Conservation (phyloP, 1,140 invertebrate species). For the Thalassaphorura encarpata region DNA sequence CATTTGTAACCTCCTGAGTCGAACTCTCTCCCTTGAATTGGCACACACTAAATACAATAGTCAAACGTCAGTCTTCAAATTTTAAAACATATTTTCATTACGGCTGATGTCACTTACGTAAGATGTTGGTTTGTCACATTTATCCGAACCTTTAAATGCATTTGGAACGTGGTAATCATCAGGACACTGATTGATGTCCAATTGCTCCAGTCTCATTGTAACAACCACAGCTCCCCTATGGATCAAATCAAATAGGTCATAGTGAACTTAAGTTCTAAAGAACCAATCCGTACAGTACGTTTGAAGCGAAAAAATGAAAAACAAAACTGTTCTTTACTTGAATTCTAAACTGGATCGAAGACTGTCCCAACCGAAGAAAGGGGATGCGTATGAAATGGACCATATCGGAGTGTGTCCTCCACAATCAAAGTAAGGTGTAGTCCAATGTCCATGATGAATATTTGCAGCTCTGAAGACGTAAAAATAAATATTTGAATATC, state of each 20-base stretch:
- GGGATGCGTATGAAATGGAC: slow-evolving; percentile 87
- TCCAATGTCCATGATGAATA: slow-evolving; percentile 84
- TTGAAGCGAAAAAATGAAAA: slow-evolving; percentile 5
- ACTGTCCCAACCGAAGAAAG: slow-evolving; percentile 95
- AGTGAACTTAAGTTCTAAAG: slow-evolving; percentile 1
- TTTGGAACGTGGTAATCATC: slow-evolving; percentile 78
- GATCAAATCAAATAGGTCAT: slow-evolving; percentile 30
- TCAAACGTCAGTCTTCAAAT: background rate
- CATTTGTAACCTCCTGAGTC: slow-evolving; percentile 95
- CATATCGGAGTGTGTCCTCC: slow-evolving; percentile 80
- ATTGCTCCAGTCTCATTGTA: slow-evolving; percentile 74
- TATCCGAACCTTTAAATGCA: slow-evolving; percentile 89
- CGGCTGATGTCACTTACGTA: slow-evolving; percentile 64
- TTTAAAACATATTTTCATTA: too few species aligned
- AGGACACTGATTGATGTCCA: slow-evolving; percentile 94
- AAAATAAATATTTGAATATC: slow-evolving; percentile 4
- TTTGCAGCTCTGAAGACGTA: slow-evolving; percentile 57
- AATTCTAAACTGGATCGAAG: slow-evolving; percentile 83
- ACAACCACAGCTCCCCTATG: slow-evolving; percentile 87
- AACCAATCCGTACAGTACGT: slow-evolving; percentile 8
- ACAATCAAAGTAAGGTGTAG: slow-evolving; percentile 87
- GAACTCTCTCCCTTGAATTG: slow-evolving; percentile 80
- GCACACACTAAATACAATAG: slow-evolving; percentile 71
- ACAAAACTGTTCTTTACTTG: slow-evolving; percentile 81
- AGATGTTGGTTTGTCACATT: slow-evolving; percentile 81